Evolutionary conservation across 2,113 vertebrate genomes (phyloP), one percentile per base, ranked within the genome.

Genomic region (Bos javanicus): DNA sequence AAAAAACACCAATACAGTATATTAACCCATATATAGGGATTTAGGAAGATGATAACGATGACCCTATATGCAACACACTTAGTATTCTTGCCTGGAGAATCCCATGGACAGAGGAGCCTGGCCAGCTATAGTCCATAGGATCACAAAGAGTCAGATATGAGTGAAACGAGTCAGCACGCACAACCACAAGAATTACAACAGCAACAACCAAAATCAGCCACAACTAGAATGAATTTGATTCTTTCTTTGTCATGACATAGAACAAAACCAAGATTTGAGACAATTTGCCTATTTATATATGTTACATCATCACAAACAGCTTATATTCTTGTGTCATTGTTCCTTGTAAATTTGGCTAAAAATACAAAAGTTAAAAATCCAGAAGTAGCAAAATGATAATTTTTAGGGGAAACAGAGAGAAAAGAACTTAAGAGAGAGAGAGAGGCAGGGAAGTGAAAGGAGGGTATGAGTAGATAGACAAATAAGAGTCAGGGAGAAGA

Each of bases 61-160:
- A 74, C 67, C n/a, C 36, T 39, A 13, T 74, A 74, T 74, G 36
- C 19, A 12, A 39, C 36, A 39, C 5, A 23, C 21, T 74, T 39
- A 74, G 36, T 74, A 25, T 74, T 74, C 67, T 74, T 74, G n/a
- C 67, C 67, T 74, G 36, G 25, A 6, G 19, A 74, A 74, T 39
- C 67, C 36, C 1, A 39, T 74, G 19, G n/a, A 25, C 67, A 74
- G 36, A 71, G 67, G n/a, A 74, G 36, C 67, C 36, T 74, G 67
- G 19, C 36, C n/a, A 74, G 12, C 10, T 25, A 74, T 23, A 71
- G n/a, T 71, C n/a, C n/a, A 71, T 39, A 71, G n/a, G n/a, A 36
- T 39, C 0, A 1, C n/a, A 39, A 71, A 12, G 62, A 67, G 19
- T 71, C 0, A 1, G 67, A 71, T 19, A 71, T 39, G n/a, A 71